These are phyloP conservation scores for Eretmocerus hayati DNA, from an alignment of 2,888 invertebrate species.

Conservation along the genomic window DNA sequence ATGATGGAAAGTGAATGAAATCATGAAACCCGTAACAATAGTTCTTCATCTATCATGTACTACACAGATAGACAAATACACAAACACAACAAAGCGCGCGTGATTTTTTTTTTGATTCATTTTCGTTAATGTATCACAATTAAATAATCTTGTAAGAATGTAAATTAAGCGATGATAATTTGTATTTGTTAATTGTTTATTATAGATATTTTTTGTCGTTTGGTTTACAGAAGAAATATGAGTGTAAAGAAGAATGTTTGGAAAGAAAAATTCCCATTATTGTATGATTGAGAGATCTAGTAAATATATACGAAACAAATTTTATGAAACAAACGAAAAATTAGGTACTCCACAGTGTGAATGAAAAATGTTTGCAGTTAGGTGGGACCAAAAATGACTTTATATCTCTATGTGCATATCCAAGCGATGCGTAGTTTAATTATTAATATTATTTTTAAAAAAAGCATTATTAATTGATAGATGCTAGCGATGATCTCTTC, in stretches of 20 bases:
- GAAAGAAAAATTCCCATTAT: background rate
- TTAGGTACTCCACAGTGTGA: slow-evolving; percentile 37
- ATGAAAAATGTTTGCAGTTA: slow-evolving; percentile 46
- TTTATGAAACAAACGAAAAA: slow-evolving; percentile 16
- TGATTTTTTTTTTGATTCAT: slow-evolving; percentile 18
- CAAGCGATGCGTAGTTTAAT: slow-evolving; percentile 47
- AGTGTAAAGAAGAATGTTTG: background rate
- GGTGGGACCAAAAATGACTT: slow-evolving; percentile 49
- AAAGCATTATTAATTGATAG: slow-evolving; percentile 43
- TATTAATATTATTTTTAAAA: slow-evolving; percentile 44
- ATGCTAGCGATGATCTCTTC: slow-evolving; percentile 30
- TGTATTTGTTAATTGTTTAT: slow-evolving; percentile 14
- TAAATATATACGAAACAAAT: slow-evolving; percentile 16
- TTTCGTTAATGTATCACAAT: too few species aligned
- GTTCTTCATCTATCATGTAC: slow-evolving; percentile 17
- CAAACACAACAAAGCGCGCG: slow-evolving; percentile 16
- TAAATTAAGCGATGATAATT: slow-evolving; percentile 10
- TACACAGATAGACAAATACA: slow-evolving; percentile 18
- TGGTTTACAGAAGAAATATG: slow-evolving; percentile 13
- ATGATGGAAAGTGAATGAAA: too few species aligned
- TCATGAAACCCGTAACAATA: slow-evolving; percentile 22
- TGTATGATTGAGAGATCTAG: slow-evolving; percentile 10
- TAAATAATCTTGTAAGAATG: too few species aligned
- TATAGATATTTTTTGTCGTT: slow-evolving; percentile 14
- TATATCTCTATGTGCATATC: slow-evolving; percentile 48